Evolutionary conservation across 2,888 invertebrate genomes (phyloP).

Genomic region (Argyra leucocephala): DNA sequence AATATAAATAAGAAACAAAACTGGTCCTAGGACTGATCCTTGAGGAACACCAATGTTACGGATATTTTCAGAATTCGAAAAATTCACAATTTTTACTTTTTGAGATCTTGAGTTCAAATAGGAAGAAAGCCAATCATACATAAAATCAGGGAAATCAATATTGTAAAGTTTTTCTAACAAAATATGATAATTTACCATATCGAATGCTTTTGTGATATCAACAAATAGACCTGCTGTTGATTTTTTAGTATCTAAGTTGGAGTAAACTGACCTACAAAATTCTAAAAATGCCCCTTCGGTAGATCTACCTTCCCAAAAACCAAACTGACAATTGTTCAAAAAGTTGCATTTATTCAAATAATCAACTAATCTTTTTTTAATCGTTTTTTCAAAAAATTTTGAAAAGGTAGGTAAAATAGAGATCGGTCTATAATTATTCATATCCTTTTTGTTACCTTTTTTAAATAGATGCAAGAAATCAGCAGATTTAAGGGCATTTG

Average conservation of each 20-base stretch:
- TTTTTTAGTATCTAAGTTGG: conserved; percentile 10
- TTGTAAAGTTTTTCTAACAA: conserved; percentile 4
- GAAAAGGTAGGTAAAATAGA: conserved; percentile 14
- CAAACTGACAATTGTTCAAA: background rate
- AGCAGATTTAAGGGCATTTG: background rate
- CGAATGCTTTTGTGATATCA: conserved; percentile 15
- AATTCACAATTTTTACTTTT: too few species aligned
- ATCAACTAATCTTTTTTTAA: too few species aligned
- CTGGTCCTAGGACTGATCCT: too few species aligned
- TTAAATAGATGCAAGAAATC: conserved; percentile 12
- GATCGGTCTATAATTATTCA: conserved; percentile 16
- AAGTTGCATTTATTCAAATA: background rate
- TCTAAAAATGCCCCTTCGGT: background rate
- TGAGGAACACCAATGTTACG: too few species aligned
- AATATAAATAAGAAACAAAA: too few species aligned
- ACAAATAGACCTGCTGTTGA: conserved; percentile 10
- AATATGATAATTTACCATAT: conserved; percentile 12
- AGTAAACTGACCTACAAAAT: conserved; percentile 7
- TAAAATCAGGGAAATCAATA: conserved; percentile 9
- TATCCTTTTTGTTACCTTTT: background rate
- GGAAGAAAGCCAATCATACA: conserved; percentile 11
- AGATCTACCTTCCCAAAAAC: background rate
- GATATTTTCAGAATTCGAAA: too few species aligned
- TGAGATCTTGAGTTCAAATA: background rate
- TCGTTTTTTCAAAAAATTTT: conserved; percentile 1